A percentile compares a stretch with the other conserved stretches of the same genome.
phyloP scores from a whole-genome alignment of 2,888 invertebrate genomes.

The Syrphus vitripennis region DNA sequence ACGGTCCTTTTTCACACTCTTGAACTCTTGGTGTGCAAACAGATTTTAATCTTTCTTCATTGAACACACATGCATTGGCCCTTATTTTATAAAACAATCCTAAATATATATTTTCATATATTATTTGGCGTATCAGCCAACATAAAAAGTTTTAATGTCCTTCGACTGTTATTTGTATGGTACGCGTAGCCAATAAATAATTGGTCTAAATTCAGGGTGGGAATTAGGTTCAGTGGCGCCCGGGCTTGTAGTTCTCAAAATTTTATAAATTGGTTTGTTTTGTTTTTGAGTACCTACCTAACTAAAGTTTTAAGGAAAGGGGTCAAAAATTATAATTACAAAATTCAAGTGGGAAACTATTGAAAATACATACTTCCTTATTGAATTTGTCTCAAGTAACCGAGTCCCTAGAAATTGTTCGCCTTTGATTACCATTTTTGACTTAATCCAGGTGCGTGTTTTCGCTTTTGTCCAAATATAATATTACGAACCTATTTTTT shows the following conservation, averaged over 20 bases:
- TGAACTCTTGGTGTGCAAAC: constrained; percentile 6
- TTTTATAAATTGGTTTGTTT: too few species aligned
- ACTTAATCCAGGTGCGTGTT: background rate
- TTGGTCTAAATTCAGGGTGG: background rate
- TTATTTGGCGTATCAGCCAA: constrained; percentile 31
- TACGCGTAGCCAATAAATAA: constrained; percentile 46
- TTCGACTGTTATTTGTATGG: background rate
- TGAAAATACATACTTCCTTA: too few species aligned
- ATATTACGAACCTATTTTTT: background rate
- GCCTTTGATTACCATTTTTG: background rate
- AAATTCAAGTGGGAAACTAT: too few species aligned
- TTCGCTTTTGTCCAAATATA: background rate
- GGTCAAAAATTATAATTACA: too few species aligned
- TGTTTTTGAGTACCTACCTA: too few species aligned
- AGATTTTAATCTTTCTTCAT: constrained; percentile 29
- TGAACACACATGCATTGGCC: constrained; percentile 56
- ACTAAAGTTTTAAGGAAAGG: too few species aligned
- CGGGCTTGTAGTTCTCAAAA: background rate
- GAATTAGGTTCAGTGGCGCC: background rate
- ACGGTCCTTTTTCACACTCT: background rate
- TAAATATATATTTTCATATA: constrained; percentile 23
- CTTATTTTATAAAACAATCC: constrained; percentile 25
- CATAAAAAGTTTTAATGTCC: constrained; percentile 56
- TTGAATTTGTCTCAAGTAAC: background rate
- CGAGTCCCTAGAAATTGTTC: background rate